Evolutionary conservation across 2,888 invertebrate species (phyloP).

Genomic region (Meandrusa payeni): DNA sequence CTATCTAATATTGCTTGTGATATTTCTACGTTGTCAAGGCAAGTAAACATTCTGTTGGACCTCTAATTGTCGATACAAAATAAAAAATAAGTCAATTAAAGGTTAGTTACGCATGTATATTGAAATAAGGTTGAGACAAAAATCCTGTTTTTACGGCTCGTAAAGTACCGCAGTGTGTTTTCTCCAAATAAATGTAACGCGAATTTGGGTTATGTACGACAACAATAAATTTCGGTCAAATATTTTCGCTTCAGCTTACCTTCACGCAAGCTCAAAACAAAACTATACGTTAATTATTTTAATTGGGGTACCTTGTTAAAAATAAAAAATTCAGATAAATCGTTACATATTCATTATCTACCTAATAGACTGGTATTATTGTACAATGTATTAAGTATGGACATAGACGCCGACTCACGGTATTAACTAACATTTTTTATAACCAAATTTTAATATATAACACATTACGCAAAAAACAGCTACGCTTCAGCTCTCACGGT

Average conservation of each 20-base stretch:
- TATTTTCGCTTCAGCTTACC: too few species aligned
- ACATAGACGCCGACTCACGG: constrained; percentile 52
- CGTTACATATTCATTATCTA: constrained; percentile 57
- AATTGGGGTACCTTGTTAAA: constrained; percentile 47
- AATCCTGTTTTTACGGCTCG: too few species aligned
- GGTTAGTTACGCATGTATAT: too few species aligned
- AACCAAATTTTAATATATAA: constrained; percentile 76
- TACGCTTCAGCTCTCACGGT: constrained; percentile 74
- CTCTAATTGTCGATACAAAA: too few species aligned
- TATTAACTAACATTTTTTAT: constrained; percentile 64
- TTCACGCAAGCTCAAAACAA: constrained; percentile 26
- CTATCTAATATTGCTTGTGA: constrained; percentile 52
- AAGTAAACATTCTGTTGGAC: too few species aligned
- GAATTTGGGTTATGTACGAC: too few species aligned
- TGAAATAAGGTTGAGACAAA: too few species aligned
- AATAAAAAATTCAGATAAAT: constrained; percentile 46
- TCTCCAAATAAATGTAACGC: too few species aligned
- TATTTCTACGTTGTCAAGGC: constrained; percentile 29
- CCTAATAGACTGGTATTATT: constrained; percentile 52
- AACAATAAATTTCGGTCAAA: too few species aligned
- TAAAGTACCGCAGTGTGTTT: too few species aligned
- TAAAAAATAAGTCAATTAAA: too few species aligned
- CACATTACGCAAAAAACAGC: constrained; percentile 74
- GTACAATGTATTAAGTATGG: constrained; percentile 52
- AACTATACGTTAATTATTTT: constrained; percentile 41